phyloP scores from a whole-genome alignment of 2,888 invertebrate genomes.

The Andrena hattorfiana region DNA sequence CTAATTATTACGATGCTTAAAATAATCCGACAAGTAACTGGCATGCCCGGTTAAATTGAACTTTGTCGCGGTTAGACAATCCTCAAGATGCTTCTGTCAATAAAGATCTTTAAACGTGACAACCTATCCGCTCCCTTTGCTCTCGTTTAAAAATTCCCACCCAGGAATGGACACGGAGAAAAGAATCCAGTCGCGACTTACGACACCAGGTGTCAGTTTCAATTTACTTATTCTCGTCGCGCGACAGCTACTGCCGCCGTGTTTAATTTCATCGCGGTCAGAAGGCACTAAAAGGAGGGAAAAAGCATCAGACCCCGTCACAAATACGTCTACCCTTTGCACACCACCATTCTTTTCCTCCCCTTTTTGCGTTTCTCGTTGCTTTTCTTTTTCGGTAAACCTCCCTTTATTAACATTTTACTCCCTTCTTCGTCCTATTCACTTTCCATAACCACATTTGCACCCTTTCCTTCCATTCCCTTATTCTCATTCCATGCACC shows the following conservation, averaged over 20 bases:
- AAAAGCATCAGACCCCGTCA: constrained; percentile 24
- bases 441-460: constrained; percentile 13
- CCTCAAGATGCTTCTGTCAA: background rate
- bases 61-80: background rate
- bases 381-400: constrained; percentile 1
- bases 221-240: constrained; percentile 40
- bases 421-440: background rate
- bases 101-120: background rate
- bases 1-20: no score
- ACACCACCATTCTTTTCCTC: background rate
- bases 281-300: constrained; percentile 19
- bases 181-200: background rate
- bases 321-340: constrained; percentile 20
- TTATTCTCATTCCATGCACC: background rate
- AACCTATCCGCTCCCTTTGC: background rate
- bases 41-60: no score
- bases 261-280: constrained; percentile 51
- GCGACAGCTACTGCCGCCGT: constrained; percentile 13
- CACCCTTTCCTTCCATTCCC: background rate
- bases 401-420: constrained; percentile 35
- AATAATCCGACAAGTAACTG: no score
- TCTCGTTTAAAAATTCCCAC: no score
- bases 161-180: background rate
- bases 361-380: background rate
- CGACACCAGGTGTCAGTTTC: constrained; percentile 18